phyloP scores from a whole-genome alignment of 2,797 vertebrate genomes.

The Champsocephalus gunnari region DNA sequence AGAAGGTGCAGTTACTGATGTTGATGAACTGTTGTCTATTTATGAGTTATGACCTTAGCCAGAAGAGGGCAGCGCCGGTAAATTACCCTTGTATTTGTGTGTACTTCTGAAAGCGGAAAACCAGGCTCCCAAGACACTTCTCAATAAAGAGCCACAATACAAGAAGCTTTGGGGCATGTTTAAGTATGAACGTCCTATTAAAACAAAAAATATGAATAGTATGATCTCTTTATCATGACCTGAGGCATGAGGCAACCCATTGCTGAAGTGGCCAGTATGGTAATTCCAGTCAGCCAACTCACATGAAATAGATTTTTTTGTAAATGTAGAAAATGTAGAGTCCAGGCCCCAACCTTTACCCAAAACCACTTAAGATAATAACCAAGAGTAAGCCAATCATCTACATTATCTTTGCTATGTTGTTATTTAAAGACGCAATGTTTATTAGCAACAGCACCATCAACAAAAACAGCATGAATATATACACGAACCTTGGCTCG shows the following conservation, averaged over 20 bases:
- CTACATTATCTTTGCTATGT: too few species aligned
- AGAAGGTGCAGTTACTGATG: too few species aligned
- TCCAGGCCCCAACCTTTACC: neutral
- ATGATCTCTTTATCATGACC: neutral
- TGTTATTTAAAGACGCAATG: neutral
- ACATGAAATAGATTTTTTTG: too few species aligned
- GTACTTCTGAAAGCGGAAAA: slow-evolving; percentile 16
- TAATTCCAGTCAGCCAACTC: neutral
- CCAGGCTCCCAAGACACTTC: slow-evolving; percentile 4
- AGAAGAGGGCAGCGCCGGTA: too few species aligned
- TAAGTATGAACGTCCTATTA: neutral
- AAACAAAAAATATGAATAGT: neutral
- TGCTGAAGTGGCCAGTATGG: neutral
- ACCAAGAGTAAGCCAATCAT: neutral
- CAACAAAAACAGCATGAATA: neutral
- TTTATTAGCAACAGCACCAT: neutral
- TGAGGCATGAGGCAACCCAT: neutral
- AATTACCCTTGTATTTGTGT: slow-evolving; percentile 16
- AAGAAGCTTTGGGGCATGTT: neutral
- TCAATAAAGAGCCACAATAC: neutral
- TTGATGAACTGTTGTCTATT: too few species aligned
- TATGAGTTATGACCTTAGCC: too few species aligned
- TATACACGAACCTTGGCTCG: neutral
- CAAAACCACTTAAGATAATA: too few species aligned
- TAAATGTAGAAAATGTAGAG: too few species aligned